Evolutionary conservation across 2,797 vertebrate genomes (phyloP).

Genomic region (Pangasius macronema): DNA sequence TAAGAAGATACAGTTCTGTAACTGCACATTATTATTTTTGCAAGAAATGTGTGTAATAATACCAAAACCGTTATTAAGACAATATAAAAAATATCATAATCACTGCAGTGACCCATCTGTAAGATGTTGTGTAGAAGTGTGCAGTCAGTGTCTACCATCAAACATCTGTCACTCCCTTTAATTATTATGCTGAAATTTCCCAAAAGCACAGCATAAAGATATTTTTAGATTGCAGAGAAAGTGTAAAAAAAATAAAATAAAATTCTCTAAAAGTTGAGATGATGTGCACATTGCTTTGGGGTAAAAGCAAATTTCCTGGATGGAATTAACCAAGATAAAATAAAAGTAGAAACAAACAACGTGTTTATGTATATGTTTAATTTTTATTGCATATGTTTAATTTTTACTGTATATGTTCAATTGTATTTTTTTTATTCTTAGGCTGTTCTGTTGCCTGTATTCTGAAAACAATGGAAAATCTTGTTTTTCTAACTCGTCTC

Average conservation of each 20-base stretch:
- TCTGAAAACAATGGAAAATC: neutral
- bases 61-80: constrained; percentile 91
- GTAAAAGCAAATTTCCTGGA: constrained; percentile 23
- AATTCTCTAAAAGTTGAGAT: neutral
- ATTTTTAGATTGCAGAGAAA: constrained; percentile 23
- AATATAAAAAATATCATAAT: constrained; percentile 79
- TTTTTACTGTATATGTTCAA: neutral
- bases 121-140: constrained; percentile 78
- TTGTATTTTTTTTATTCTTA: neutral
- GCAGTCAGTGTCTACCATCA: constrained; percentile 83
- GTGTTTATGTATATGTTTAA: neutral
- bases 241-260: neutral
- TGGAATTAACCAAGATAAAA: constrained; percentile 51
- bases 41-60: constrained; percentile 94
- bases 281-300: constrained; percentile 29
- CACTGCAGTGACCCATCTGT: constrained; percentile 84
- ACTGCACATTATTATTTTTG: constrained; percentile 95
- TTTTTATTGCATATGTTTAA: neutral
- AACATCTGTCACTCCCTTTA: constrained; percentile 76
- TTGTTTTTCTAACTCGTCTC: neutral
- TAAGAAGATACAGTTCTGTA: constrained; percentile 94
- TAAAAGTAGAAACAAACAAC: constrained; percentile 33
- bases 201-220: constrained; percentile 23
- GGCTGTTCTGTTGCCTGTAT: neutral
- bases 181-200: constrained; percentile 78